A percentile compares a stretch with the other conserved stretches of the same genome.
Evolutionary conservation across 2,113 vertebrate species (phyloP).

Genomic region (Odontesthes bonariensis): DNA sequence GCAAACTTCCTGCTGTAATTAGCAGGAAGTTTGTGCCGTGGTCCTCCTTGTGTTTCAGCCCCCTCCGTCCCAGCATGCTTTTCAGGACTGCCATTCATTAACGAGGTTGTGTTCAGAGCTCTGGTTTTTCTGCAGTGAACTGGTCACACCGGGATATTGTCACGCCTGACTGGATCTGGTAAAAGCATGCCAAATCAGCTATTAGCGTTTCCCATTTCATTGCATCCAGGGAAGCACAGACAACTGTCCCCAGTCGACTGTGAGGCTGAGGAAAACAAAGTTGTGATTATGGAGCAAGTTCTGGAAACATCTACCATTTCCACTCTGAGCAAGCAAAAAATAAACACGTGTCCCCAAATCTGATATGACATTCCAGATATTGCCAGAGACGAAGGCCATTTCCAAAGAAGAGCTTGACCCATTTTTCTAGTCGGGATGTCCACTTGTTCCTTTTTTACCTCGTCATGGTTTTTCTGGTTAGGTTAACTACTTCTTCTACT

Average conservation of each 20-base stretch:
- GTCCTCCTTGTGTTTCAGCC: too few relatives aligned
- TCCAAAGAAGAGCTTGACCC: too few relatives aligned
- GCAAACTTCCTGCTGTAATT: too few relatives aligned
- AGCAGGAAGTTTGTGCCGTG: too few relatives aligned
- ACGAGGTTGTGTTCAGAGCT: not conserved
- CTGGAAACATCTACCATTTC: not conserved
- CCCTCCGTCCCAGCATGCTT: not conserved
- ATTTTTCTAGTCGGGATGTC: too few relatives aligned
- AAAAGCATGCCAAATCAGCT: not conserved
- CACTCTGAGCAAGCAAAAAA: too few relatives aligned
- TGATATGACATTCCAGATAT: too few relatives aligned
- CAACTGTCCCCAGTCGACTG: not conserved
- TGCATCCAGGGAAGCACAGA: conserved; percentile 1
- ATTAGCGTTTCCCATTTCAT: not conserved
- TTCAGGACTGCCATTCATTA: not conserved
- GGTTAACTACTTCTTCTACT: too few relatives aligned
- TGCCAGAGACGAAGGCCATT: too few relatives aligned
- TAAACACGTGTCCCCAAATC: too few relatives aligned
- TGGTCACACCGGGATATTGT: not conserved
- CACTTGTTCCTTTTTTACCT: too few relatives aligned
- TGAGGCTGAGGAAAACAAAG: not conserved
- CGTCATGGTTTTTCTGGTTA: too few relatives aligned
- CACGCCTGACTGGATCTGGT: not conserved
- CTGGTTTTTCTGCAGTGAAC: not conserved
- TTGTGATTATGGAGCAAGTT: not conserved